Base-by-base conservation (phyloP, 1,140 invertebrate genomes). In the Bombus polaris region DNA sequence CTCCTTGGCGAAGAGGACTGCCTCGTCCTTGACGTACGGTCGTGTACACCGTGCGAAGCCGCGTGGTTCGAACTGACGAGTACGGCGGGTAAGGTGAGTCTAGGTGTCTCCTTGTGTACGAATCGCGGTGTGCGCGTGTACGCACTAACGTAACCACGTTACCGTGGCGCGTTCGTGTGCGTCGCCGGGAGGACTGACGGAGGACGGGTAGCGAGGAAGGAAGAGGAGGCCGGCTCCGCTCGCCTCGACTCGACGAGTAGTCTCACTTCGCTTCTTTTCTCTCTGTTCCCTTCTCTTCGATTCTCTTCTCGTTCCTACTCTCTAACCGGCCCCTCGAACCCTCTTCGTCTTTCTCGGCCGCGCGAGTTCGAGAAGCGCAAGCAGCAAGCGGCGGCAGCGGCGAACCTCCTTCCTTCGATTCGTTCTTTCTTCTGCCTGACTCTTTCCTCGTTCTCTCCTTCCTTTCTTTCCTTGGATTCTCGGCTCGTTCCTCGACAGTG, bases 31-130 rank as follows among this genome's bases (percentile, higher is more conserved):
- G 92, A 93, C 93, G 91, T 92, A 91, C 91, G 92, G 91, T 92
- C 94, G 94, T 95, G 92, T 95, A 93, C 88, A 90, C 89, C 94
- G 94, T 93, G 91, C 92, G 92, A 86, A 92, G 94, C 94, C 95
- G 94, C 94, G 95, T 95, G 94, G 93, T 95, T 93, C 90, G 93
- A 90, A 95, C 95, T 95, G 95, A 95, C 91, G 94, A 92, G 92
- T 90, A 90, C 81, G 75, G 85, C 85, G 82, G 79, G 79, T 90
- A 92, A 90, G 91, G 91, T 92, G 91, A 90, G 90, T 92, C 91
- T 93, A 93, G 92, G 92, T 93, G 91, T 91, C 90, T 91, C 90
- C 68, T 70, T 74, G 72, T 78, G 87, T 88, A 85, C 76, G 82
- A 53, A 12, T 25, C 66, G 76, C 68, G 47, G n/a, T 65, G 76